phyloP scores from a whole-genome alignment of 1,140 invertebrate species.

The Aphidius ervi region DNA sequence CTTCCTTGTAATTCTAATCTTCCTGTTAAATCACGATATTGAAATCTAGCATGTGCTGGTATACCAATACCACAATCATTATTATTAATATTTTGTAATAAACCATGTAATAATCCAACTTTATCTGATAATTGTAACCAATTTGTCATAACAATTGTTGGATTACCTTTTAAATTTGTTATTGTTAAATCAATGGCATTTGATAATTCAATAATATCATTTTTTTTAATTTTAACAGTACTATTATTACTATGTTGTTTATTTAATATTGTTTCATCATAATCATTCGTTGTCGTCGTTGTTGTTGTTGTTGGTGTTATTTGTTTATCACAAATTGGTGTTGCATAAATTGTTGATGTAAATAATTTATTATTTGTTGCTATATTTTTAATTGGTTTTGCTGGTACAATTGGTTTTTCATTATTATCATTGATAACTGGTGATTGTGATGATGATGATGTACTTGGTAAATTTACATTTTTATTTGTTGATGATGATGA shows the following conservation, averaged over 20 bases:
- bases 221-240: slow-evolving; percentile 51
- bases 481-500: slow-evolving; percentile 43
- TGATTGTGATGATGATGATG: slow-evolving; percentile 36
- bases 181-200: slow-evolving; percentile 64
- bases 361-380: slow-evolving; percentile 45
- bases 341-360: slow-evolving; percentile 57
- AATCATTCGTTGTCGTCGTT: neutral
- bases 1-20: slow-evolving; percentile 76
- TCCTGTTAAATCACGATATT: slow-evolving; percentile 80
- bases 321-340: slow-evolving; percentile 50
- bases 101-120: slow-evolving; percentile 71
- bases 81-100: slow-evolving; percentile 63
- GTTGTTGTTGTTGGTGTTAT: too few species aligned
- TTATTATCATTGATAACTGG: too few species aligned
- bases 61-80: slow-evolving; percentile 61
- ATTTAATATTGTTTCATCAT: slow-evolving; percentile 25
- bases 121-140: slow-evolving; percentile 85
- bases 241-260: slow-evolving; percentile 13
- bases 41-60: slow-evolving; percentile 82
- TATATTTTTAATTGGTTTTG: slow-evolving; percentile 49
- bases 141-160: slow-evolving; percentile 59
- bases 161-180: slow-evolving; percentile 59
- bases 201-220: slow-evolving; percentile 68
- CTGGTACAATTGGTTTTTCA: slow-evolving; percentile 69
- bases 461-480: slow-evolving; percentile 53